Percentiles rank a stretch among this genome's conserved stretches.
phyloP scores from a whole-genome alignment of 2,113 vertebrate species.

The Bos taurus region DNA sequence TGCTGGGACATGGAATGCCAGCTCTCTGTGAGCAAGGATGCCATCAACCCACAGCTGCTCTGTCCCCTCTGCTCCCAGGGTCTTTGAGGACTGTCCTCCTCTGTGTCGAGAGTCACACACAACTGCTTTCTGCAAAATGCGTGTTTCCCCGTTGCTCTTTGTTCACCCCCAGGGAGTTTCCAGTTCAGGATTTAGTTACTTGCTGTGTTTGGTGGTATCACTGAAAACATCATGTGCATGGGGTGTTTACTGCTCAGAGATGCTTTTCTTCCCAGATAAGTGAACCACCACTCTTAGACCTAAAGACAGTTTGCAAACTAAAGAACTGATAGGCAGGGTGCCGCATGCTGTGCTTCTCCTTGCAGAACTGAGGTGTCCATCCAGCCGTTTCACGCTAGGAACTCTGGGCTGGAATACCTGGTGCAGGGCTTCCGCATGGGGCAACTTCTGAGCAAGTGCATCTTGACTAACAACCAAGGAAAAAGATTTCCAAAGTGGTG shows the following conservation, averaged over 20 bases:
- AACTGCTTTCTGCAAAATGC: not conserved
- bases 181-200: not conserved
- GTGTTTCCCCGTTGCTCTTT: not conserved
- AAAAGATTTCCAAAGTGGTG: not conserved
- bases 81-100: not conserved
- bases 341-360: fast-evolving
- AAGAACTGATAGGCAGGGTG: not conserved
- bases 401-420: not conserved
- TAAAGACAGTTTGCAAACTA: not conserved
- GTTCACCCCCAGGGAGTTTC: not conserved
- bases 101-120: fast-evolving
- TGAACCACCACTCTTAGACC: not conserved
- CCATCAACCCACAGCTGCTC: not conserved
- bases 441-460: not conserved
- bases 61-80: not conserved
- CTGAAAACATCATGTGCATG: not conserved
- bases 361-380: not conserved
- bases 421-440: not conserved
- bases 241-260: not conserved
- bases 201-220: not conserved
- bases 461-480: not conserved
- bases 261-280: not conserved
- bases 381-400: fast-evolving
- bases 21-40: not conserved
- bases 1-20: not conserved